Percentiles rank a stretch among this genome's conserved stretches.
Evolutionary conservation across 2,888 invertebrate species (phyloP).

Genomic region (Pycnomerus fuliginosus): DNA sequence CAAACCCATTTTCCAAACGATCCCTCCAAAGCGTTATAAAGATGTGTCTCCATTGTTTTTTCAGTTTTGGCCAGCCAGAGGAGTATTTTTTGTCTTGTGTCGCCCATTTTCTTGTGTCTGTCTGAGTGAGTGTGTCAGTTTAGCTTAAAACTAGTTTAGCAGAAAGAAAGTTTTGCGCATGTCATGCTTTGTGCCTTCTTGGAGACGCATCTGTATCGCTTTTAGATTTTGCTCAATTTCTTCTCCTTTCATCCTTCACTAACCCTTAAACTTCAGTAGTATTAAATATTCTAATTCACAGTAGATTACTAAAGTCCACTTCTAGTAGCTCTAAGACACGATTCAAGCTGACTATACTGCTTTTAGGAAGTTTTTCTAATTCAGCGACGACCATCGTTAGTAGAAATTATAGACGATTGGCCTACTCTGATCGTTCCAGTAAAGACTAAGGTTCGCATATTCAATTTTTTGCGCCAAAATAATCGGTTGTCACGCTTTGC

Average conservation of each 20-base stretch:
- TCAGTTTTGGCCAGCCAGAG: conserved; percentile 40
- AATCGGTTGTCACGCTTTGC: no score
- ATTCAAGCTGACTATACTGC: conserved; percentile 50
- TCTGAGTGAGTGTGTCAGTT: conserved; percentile 28
- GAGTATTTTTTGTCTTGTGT: conserved; percentile 34
- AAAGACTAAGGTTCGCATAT: conserved; percentile 65
- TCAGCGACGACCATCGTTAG: conserved; percentile 67
- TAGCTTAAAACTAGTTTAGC: conserved; percentile 18
- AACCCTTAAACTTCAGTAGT: conserved; percentile 29
- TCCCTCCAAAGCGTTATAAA: no score
- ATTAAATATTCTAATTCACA: conserved; percentile 24
- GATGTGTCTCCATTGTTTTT: conserved; percentile 47
- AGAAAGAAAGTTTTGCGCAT: conserved; percentile 43
- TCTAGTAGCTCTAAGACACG: conserved; percentile 37
- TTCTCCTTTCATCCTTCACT: conserved; percentile 25
- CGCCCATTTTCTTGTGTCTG: conserved; percentile 29
- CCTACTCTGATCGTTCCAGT: conserved; percentile 68
- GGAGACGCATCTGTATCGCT: conserved; percentile 48
- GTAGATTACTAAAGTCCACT: conserved; percentile 24
- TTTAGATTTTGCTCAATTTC: conserved; percentile 25
- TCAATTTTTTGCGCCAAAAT: conserved; percentile 21
- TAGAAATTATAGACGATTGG: conserved; percentile 77
- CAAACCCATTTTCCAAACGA: no score
- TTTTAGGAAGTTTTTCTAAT: conserved; percentile 69
- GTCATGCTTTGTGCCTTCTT: conserved; percentile 23